Evolutionary conservation across 30 jellyfish, hydroid and myxozoan species (phyloP).

Genomic region (Aurelia coerulea): DNA sequence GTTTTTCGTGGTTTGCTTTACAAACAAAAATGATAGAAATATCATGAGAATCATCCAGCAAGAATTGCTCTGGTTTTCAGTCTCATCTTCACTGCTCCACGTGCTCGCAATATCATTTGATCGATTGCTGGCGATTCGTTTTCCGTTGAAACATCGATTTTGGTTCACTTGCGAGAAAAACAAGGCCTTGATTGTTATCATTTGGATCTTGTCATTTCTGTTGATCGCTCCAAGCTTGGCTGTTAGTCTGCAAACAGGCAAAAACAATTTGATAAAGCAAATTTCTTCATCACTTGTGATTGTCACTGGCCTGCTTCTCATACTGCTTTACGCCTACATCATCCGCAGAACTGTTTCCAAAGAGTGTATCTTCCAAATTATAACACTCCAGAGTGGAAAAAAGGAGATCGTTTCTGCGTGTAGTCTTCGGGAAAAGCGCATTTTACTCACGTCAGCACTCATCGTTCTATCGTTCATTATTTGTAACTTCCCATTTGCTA

Average conservation of each 20-base stretch:
- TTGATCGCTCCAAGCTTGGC: constrained; percentile 30
- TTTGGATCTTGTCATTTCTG: constrained; percentile 51
- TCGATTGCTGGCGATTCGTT: constrained; percentile 60
- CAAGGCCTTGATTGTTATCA: constrained; percentile 10
- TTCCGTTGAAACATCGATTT: constrained; percentile 73
- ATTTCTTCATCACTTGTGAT: constrained; percentile 43
- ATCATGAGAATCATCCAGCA: constrained; percentile 5
- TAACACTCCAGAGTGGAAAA: constrained; percentile 63
- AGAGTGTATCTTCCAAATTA: constrained; percentile 57
- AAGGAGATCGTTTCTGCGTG: constrained; percentile 73
- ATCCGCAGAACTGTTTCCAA: constrained; percentile 67
- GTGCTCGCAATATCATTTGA: constrained; percentile 69
- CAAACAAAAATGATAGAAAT: not conserved
- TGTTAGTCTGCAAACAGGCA: not conserved
- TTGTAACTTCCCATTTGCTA: constrained; percentile 67
- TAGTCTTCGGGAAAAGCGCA: constrained; percentile 73
- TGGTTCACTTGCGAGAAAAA: constrained; percentile 53
- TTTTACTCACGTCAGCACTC: constrained; percentile 47
- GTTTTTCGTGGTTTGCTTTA: constrained; percentile 10
- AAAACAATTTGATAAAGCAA: not conserved
- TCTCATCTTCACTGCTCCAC: constrained; percentile 65
- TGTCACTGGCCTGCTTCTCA: constrained; percentile 37
- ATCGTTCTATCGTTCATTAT: constrained; percentile 62
- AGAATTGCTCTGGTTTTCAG: constrained; percentile 60
- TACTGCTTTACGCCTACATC: constrained; percentile 58